phyloP scores from a whole-genome alignment of 2,888 invertebrate genomes.

The Ypsolopha scabrella region DNA sequence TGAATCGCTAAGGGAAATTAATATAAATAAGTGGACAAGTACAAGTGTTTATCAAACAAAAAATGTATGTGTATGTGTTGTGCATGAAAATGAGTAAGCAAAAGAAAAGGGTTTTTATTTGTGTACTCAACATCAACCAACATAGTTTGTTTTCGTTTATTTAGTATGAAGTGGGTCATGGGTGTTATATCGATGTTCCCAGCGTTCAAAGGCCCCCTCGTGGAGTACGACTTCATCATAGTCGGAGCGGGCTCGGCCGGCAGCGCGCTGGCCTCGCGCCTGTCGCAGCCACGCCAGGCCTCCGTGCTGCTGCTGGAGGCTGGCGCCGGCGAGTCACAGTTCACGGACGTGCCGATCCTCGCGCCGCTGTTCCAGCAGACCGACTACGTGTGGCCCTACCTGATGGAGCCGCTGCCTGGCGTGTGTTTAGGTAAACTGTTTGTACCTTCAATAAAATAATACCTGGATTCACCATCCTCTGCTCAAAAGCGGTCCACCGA shows the following conservation, averaged over 20 bases:
- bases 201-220: constrained; percentile 47
- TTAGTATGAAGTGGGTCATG: too few species aligned
- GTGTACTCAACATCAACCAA: too few species aligned
- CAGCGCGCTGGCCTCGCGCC: constrained; percentile 59
- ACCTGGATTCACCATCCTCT: too few species aligned
- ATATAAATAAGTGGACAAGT: too few species aligned
- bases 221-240: constrained; percentile 58
- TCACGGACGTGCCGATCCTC: constrained; percentile 52
- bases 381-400: constrained; percentile 60
- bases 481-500: too few species aligned
- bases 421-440: constrained; percentile 55
- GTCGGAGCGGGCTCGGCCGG: constrained; percentile 70
- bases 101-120: too few species aligned
- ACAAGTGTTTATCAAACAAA: too few species aligned
- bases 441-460: background rate
- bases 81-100: too few species aligned
- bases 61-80: too few species aligned
- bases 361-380: constrained; percentile 53
- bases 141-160: too few species aligned
- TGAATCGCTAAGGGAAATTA: too few species aligned
- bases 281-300: constrained; percentile 52
- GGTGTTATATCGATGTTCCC: constrained; percentile 9
- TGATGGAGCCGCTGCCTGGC: constrained; percentile 65
- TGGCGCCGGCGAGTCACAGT: constrained; percentile 49
- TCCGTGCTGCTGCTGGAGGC: constrained; percentile 63